A percentile compares a stretch with the other conserved stretches of the same genome.
These are phyloP conservation scores for Parnassius smintheus DNA, from an alignment of 2,888 invertebrate genomes.

Conservation along the genomic window DNA sequence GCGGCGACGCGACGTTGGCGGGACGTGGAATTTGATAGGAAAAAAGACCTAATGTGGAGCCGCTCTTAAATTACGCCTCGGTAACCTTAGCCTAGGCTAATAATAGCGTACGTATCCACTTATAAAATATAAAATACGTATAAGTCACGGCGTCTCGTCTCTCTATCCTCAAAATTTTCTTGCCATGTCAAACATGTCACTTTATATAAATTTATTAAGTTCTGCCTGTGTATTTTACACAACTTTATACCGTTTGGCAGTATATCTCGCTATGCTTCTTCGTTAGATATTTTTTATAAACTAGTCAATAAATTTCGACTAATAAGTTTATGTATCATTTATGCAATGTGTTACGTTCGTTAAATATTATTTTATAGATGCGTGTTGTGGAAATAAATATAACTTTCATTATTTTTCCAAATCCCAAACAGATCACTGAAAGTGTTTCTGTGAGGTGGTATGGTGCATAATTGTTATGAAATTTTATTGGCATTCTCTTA, in stretches of 20 bases:
- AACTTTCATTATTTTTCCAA: no score
- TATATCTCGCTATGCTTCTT: conserved; percentile 18
- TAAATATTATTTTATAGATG: background rate
- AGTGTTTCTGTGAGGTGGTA: no score
- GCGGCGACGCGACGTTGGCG: conserved; percentile 57
- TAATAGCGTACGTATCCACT: conserved; percentile 40
- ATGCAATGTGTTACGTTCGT: conserved; percentile 16
- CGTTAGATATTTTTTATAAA: conserved; percentile 23
- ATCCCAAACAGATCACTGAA: no score
- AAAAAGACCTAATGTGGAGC: conserved; percentile 60
- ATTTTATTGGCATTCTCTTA: no score
- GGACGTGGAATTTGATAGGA: conserved; percentile 51
- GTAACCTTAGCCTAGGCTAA: conserved; percentile 54
- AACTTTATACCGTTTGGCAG: background rate
- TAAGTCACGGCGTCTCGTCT: conserved; percentile 49
- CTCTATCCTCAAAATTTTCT: conserved; percentile 60
- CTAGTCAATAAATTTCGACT: conserved; percentile 26
- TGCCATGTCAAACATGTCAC: conserved; percentile 62
- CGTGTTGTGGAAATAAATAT: background rate
- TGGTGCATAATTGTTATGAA: no score
- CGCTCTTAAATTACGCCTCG: conserved; percentile 59
- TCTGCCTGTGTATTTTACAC: background rate
- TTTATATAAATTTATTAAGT: conserved; percentile 17
- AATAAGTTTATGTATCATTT: conserved; percentile 23
- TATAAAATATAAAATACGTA: conserved; percentile 16